These are phyloP conservation scores for Dreissena rostriformis DNA, from an alignment of 1,140 invertebrate species.

Conservation along the genomic window DNA sequence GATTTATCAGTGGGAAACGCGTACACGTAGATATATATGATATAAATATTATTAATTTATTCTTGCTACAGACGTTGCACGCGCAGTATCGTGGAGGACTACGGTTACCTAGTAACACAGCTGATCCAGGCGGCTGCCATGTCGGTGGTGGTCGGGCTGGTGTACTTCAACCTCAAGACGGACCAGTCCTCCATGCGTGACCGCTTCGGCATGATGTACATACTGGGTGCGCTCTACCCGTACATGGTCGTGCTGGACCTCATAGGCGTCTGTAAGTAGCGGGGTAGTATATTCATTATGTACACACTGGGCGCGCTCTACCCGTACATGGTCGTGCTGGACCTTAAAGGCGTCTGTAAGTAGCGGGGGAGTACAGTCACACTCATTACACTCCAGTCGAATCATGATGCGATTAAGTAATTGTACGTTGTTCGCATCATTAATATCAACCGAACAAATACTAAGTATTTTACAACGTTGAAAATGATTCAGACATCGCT, in stretches of 20 bases:
- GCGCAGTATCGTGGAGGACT: slow-evolving; percentile 70
- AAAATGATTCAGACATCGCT: too few relatives aligned
- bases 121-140: slow-evolving; percentile 72
- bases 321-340: slow-evolving; percentile 74
- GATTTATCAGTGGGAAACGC: too few relatives aligned
- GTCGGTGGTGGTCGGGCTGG: slow-evolving; percentile 74
- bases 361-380: not conserved
- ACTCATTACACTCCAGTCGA: too few relatives aligned
- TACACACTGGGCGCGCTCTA: slow-evolving; percentile 69
- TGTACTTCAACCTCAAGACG: slow-evolving; percentile 67
- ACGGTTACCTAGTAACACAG: slow-evolving; percentile 66
- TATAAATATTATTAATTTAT: not conserved
- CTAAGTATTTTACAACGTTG: too few relatives aligned
- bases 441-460: too few relatives aligned
- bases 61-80: slow-evolving; percentile 66
- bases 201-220: slow-evolving; percentile 74
- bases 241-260: slow-evolving; percentile 74
- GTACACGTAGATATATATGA: too few relatives aligned
- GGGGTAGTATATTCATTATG: too few relatives aligned
- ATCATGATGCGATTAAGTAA: too few relatives aligned
- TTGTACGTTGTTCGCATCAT: too few relatives aligned
- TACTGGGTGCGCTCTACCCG: slow-evolving; percentile 74
- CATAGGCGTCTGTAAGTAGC: slow-evolving; percentile 72
- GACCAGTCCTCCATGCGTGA: slow-evolving; percentile 71
- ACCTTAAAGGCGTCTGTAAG: slow-evolving; percentile 74